Conservation (phyloP, 2,888 invertebrate genomes). For the Cetonia aurata region DNA sequence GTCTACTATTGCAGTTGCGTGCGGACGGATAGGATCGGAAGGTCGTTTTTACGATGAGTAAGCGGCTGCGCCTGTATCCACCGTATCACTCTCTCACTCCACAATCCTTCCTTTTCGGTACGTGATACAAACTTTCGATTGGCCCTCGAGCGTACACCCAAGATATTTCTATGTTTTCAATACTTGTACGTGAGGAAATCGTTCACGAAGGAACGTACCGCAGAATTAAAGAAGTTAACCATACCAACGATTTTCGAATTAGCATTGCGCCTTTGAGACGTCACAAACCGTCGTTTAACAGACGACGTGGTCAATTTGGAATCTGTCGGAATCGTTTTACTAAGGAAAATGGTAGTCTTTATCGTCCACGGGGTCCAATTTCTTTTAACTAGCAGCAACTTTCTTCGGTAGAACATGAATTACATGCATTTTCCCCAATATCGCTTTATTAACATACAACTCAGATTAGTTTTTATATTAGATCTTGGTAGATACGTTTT, state of each 20-base stretch:
- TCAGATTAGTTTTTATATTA: background rate
- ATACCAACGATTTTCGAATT: constrained; percentile 6
- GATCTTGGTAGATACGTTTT: background rate
- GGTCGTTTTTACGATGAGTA: constrained; percentile 50
- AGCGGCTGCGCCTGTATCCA: constrained; percentile 53
- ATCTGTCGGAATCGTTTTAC: background rate
- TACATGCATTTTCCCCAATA: background rate
- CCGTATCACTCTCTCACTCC: constrained; percentile 3
- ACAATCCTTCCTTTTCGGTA: background rate
- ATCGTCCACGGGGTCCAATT: background rate
- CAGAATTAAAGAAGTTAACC: constrained; percentile 44
- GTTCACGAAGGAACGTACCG: constrained; percentile 8
- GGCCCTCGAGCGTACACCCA: background rate
- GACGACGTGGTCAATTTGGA: background rate
- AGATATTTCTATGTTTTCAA: background rate
- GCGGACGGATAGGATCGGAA: constrained; percentile 50
- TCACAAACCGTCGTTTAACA: background rate
- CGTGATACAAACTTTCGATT: background rate
- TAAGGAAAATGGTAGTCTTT: background rate
- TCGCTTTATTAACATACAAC: background rate
- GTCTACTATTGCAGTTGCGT: constrained; percentile 56
- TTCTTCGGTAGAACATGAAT: background rate
- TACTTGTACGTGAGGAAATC: constrained; percentile 40
- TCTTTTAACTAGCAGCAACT: background rate
- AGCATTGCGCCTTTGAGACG: background rate